These are phyloP conservation scores for Phoenicopterus ruber DNA, from an alignment of 2,113 vertebrate species.

Conservation along the genomic window DNA sequence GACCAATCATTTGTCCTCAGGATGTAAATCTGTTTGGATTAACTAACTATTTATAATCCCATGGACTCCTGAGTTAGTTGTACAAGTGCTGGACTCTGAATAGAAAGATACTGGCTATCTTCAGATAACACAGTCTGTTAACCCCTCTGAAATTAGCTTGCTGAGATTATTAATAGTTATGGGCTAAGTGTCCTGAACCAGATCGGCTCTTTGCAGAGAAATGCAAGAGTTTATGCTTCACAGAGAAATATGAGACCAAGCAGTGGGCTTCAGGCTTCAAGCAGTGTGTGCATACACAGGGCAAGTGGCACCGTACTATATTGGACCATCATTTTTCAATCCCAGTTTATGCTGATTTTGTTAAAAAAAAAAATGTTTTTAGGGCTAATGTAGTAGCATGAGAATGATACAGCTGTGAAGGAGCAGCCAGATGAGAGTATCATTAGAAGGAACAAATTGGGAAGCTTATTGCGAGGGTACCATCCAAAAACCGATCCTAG, in stretches of 20 bases:
- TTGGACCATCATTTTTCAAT: not conserved
- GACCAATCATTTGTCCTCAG: not conserved
- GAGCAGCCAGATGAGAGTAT: not conserved
- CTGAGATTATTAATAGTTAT: not conserved
- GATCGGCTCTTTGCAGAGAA: not conserved
- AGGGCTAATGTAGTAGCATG: not conserved
- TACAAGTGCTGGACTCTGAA: not conserved
- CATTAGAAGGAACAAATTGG: not conserved
- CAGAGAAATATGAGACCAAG: not conserved
- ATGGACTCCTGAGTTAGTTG: not conserved
- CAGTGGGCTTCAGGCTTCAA: not conserved
- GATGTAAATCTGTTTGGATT: conserved; percentile 20
- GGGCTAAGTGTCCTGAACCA: not conserved
- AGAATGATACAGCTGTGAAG: not conserved
- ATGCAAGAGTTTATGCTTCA: not conserved
- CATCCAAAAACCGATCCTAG: not conserved
- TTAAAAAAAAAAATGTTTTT: not conserved
- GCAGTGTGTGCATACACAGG: not conserved
- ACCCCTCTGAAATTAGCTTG: not conserved
- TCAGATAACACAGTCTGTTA: not conserved
- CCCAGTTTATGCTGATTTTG: not conserved
- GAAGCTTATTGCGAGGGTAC: not conserved
- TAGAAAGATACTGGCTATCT: not conserved
- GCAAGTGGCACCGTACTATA: not conserved
- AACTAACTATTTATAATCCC: not conserved